phyloP scores from a whole-genome alignment of 1,140 invertebrate genomes.

The Drosophila bocki region DNA sequence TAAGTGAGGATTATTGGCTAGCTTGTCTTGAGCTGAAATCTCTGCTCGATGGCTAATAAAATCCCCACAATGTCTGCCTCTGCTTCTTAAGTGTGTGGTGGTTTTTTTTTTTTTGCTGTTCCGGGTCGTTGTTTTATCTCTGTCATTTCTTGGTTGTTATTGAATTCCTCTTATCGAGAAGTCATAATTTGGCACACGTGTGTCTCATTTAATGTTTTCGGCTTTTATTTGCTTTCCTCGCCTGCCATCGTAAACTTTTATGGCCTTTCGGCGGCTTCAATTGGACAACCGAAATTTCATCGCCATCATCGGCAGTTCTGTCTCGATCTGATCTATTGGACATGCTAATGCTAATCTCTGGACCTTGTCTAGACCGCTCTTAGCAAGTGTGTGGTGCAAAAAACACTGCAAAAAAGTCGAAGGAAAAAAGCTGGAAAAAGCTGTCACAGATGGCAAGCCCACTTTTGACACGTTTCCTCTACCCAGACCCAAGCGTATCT shows the following conservation, averaged over 20 bases:
- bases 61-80: slow-evolving; percentile 6
- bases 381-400: slow-evolving; percentile 17
- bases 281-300: slow-evolving; percentile 40
- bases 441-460: slow-evolving; percentile 2
- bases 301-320: background rate
- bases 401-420: background rate
- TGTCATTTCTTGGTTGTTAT: slow-evolving; percentile 15
- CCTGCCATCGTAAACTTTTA: slow-evolving; percentile 65
- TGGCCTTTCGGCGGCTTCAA: slow-evolving; percentile 52
- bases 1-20: slow-evolving; percentile 5
- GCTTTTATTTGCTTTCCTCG: slow-evolving; percentile 60
- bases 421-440: background rate
- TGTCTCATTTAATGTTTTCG: slow-evolving; percentile 67
- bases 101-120: slow-evolving; percentile 7
- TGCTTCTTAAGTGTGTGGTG: background rate
- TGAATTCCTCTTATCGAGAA: slow-evolving; percentile 46
- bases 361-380: slow-evolving; percentile 24
- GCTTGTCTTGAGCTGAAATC: slow-evolving; percentile 9
- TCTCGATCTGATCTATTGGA: slow-evolving; percentile 10
- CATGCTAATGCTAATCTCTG: slow-evolving; percentile 30
- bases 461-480: slow-evolving; percentile 49
- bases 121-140: slow-evolving; percentile 39
- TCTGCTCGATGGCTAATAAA: slow-evolving; percentile 9
- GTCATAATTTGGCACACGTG: slow-evolving; percentile 76
- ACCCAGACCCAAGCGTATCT: slow-evolving; percentile 33